These are phyloP conservation scores for Orchesella flavescens DNA, from an alignment of 2,888 invertebrate genomes.

Conservation along the genomic window DNA sequence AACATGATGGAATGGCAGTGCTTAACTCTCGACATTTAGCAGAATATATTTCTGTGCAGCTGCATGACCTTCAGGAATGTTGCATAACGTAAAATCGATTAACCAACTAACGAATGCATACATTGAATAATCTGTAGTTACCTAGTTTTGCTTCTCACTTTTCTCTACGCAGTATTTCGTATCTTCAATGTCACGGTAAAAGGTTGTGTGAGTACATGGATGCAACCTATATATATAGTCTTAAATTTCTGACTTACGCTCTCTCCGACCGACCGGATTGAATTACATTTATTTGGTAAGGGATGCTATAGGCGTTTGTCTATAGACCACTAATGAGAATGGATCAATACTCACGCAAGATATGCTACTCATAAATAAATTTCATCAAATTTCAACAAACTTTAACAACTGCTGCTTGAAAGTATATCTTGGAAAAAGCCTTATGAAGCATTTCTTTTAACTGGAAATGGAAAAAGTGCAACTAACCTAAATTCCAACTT, in stretches of 20 bases:
- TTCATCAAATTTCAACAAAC: too few relatives aligned
- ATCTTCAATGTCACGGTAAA: too few relatives aligned
- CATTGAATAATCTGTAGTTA: neutral
- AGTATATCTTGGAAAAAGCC: too few relatives aligned
- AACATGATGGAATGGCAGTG: too few relatives aligned
- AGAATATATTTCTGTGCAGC: constrained; percentile 32
- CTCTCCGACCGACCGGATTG: neutral
- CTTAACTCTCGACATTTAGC: constrained; percentile 54
- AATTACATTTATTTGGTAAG: too few relatives aligned
- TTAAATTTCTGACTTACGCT: neutral
- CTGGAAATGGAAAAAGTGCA: too few relatives aligned
- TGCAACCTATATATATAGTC: neutral
- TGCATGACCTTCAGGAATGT: constrained; percentile 50
- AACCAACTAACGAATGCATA: constrained; percentile 17
- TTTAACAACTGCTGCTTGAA: too few relatives aligned
- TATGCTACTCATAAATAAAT: too few relatives aligned
- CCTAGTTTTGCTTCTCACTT: too few relatives aligned
- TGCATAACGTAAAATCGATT: constrained; percentile 60
- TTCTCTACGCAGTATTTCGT: too few relatives aligned
- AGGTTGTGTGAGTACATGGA: too few relatives aligned
- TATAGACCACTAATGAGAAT: neutral
- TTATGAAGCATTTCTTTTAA: too few relatives aligned
- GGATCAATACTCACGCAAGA: constrained; percentile 32
- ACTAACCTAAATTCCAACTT: neutral
- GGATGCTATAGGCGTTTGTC: neutral